These are phyloP conservation scores for Euphonia xanthogaster DNA, from an alignment of 2,797 vertebrate species.

Conservation along the genomic window DNA sequence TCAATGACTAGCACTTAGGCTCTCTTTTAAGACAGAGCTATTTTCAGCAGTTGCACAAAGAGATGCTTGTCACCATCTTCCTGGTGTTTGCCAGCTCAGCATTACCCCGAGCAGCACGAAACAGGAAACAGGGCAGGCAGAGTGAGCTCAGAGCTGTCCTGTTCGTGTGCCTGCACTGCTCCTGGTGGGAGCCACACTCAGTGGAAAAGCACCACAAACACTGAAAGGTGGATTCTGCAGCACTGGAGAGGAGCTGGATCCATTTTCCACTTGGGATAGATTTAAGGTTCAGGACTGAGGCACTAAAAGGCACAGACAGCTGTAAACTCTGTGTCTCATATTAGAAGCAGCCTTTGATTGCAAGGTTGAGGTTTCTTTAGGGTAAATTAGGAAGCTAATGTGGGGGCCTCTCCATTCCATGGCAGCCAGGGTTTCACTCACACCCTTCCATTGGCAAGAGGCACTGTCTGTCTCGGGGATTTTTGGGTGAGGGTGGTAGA, in stretches of 20 bases:
- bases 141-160: not conserved
- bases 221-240: not conserved
- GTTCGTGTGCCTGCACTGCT: not conserved
- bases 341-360: not conserved
- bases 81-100: not conserved
- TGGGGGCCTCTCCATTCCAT: not conserved
- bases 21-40: constrained; percentile 14
- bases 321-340: not conserved
- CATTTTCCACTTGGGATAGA: not conserved
- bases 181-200: not conserved
- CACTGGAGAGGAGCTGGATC: not conserved
- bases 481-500: not conserved
- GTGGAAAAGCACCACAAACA: not conserved
- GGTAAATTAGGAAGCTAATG: not conserved
- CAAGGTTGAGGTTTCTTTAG: not conserved
- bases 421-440: not conserved
- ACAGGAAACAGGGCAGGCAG: not conserved
- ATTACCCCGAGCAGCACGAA: not conserved
- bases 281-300: not conserved
- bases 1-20: not conserved
- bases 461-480: not conserved
- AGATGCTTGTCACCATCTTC: not conserved
- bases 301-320: not conserved
- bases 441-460: not conserved
- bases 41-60: constrained; percentile 16